Conservation (phyloP, 2,888 invertebrate genomes). For the Serripes groenlandicus region DNA sequence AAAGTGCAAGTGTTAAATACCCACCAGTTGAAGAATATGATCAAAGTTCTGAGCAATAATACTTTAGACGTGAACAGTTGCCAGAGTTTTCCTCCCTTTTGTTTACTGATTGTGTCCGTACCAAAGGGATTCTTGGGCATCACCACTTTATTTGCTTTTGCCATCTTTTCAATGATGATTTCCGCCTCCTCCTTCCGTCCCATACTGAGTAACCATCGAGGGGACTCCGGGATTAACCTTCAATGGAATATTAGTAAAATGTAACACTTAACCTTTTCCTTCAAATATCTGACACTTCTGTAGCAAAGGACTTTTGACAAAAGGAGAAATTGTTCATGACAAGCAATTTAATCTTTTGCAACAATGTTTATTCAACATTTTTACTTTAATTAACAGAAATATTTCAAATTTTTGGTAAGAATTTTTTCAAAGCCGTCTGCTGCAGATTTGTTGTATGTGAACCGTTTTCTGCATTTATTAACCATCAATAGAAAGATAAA, state of each 20-base stretch:
- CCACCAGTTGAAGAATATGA: slow-evolving; percentile 72
- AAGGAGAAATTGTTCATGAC: background rate
- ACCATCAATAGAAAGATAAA: no score
- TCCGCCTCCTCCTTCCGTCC: slow-evolving; percentile 60
- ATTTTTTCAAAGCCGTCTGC: no score
- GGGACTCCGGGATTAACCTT: slow-evolving; percentile 69
- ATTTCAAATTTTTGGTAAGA: no score
- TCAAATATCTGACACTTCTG: background rate
- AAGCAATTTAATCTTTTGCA: background rate
- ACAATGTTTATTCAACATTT: background rate
- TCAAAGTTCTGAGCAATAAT: slow-evolving; percentile 67
- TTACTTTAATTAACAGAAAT: no score
- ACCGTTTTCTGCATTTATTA: no score
- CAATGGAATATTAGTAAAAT: background rate
- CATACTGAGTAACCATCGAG: slow-evolving; percentile 70
- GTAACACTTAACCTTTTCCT: background rate
- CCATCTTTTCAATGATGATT: slow-evolving; percentile 60
- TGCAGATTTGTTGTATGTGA: no score
- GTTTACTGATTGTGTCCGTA: slow-evolving; percentile 41
- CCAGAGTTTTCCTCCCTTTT: slow-evolving; percentile 69
- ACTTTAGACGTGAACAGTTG: slow-evolving; percentile 69
- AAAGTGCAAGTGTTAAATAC: no score
- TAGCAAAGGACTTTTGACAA: background rate
- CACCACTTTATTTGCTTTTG: slow-evolving; percentile 61
- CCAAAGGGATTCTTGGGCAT: slow-evolving; percentile 61